Evolutionary conservation across 2,888 invertebrate species (phyloP), one percentile per base, ranked within the genome.

Genomic region (Deilephila porcellus): DNA sequence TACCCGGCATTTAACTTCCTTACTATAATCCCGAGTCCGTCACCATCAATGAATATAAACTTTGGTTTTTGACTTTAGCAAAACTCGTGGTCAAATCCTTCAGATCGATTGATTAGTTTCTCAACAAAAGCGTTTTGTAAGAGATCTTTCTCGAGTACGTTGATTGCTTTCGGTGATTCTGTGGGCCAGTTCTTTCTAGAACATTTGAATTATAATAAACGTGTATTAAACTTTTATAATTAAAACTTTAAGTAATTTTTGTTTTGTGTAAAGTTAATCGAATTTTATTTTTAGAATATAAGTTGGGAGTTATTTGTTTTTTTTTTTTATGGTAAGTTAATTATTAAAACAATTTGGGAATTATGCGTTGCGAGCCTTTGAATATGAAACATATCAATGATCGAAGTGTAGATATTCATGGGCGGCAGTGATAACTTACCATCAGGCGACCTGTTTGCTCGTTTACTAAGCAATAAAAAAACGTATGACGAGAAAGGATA

Each of bases 121-220:
- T 52, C 52, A 67, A 25, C 52, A 67, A 67, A 67, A 67, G 67
- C 67, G 45, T 67, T 67, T 45, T 67, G 25, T 52, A 34, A 63
- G 32, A 56, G 45, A 67, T 67, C 20, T 29, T 25, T 45, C 25
- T 52, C 52, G 6, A 52, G 67, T 45, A 25, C 5, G 25, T 25
- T 25, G 25, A 67, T 52, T 67, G 67, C 25, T 17, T 20, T 64
- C 25, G 25, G 25, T 52, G 25, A 52, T 67, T 67, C 67, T 67
- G 45, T 52, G 17, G 64, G 20, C 37, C 64, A 64, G 52, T 25
- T 64, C 64, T 37, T 67, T 67, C 25, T 37, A 67, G 17, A 52
- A 14, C 25, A 37, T 45, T 45, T 14, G 17, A 67, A 52, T 52
- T 67, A 67, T 67, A 17, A 25, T 67, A 52, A 67, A 25, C 25